A percentile compares a stretch with the other conserved stretches of the same genome.
phyloP scores from a whole-genome alignment of 1,140 invertebrate genomes.

The Drosophila ananassae region DNA sequence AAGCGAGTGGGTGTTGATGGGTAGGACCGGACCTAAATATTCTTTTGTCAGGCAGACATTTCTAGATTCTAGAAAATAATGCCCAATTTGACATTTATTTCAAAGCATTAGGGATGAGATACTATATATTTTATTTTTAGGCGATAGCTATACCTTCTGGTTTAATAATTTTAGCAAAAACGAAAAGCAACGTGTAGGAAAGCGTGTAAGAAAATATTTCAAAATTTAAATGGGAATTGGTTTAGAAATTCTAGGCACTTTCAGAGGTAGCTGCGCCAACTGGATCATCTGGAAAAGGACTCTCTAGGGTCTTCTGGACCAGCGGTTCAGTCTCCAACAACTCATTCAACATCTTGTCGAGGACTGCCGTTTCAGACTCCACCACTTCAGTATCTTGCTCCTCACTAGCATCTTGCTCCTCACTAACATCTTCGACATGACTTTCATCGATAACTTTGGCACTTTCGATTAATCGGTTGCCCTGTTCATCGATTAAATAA shows the following conservation, averaged over 20 bases:
- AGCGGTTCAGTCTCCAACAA: neutral
- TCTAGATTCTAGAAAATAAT: slow-evolving; percentile 37
- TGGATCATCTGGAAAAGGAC: neutral
- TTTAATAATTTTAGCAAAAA: slow-evolving; percentile 25
- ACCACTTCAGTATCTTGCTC: neutral
- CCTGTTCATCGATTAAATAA: slow-evolving; percentile 14
- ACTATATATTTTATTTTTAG: too few relatives aligned
- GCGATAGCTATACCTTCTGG: slow-evolving; percentile 1
- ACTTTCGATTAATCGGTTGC: neutral
- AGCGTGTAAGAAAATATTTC: too few relatives aligned
- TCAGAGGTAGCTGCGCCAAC: neutral
- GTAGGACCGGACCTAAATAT: slow-evolving; percentile 11
- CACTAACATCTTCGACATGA: neutral
- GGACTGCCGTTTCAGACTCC: neutral
- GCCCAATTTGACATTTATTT: slow-evolving; percentile 46
- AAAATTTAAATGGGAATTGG: too few relatives aligned
- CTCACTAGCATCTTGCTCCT: neutral
- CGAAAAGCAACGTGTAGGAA: too few relatives aligned
- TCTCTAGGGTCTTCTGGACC: neutral
- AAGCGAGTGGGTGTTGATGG: slow-evolving; percentile 53
- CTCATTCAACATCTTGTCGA: neutral
- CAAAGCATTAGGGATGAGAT: slow-evolving; percentile 20
- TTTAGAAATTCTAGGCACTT: too few relatives aligned
- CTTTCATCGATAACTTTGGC: neutral
- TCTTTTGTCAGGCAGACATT: slow-evolving; percentile 49